Percentiles rank a stretch among this genome's conserved stretches.
Evolutionary conservation across 2,888 invertebrate genomes (phyloP).

Genomic region (Volucella inflata): DNA sequence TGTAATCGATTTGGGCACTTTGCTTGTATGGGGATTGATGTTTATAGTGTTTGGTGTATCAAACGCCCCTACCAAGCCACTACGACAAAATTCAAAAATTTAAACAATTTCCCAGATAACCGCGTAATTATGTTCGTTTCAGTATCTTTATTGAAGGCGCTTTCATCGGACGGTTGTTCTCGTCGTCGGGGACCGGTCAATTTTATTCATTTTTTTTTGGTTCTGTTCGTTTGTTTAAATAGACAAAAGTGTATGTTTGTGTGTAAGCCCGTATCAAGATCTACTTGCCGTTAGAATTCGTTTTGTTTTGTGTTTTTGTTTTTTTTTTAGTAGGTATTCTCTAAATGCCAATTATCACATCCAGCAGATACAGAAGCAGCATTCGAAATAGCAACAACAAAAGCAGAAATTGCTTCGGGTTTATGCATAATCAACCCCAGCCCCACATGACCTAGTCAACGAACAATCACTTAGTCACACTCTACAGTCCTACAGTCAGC

Average conservation of each 20-base stretch:
- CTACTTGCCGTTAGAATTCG: conserved; percentile 49
- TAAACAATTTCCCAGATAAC: conserved; percentile 65
- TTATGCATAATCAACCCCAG: conserved; percentile 58
- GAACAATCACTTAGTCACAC: conserved; percentile 69
- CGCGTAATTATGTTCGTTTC: conserved; percentile 61
- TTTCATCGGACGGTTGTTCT: conserved; percentile 44
- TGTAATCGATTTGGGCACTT: conserved; percentile 43
- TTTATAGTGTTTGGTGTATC: too few species aligned
- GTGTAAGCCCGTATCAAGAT: conserved; percentile 44
- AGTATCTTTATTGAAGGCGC: conserved; percentile 58
- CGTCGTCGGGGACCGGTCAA: conserved; percentile 24
- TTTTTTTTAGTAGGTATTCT: conserved; percentile 46
- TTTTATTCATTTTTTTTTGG: not conserved
- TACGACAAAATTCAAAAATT: conserved; percentile 46
- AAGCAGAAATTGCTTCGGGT: not conserved
- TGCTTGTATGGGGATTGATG: conserved; percentile 33
- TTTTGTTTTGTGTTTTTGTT: conserved; percentile 21
- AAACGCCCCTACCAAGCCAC: not conserved
- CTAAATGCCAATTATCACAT: conserved; percentile 64
- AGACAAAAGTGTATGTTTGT: too few species aligned
- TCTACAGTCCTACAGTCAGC: not conserved
- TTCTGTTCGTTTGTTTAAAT: not conserved
- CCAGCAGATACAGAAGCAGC: conserved; percentile 41
- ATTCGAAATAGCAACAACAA: conserved; percentile 31
- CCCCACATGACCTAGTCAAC: conserved; percentile 72